These are phyloP conservation scores for Buathra laborator DNA, from an alignment of 2,888 invertebrate species.

Conservation along the genomic window DNA sequence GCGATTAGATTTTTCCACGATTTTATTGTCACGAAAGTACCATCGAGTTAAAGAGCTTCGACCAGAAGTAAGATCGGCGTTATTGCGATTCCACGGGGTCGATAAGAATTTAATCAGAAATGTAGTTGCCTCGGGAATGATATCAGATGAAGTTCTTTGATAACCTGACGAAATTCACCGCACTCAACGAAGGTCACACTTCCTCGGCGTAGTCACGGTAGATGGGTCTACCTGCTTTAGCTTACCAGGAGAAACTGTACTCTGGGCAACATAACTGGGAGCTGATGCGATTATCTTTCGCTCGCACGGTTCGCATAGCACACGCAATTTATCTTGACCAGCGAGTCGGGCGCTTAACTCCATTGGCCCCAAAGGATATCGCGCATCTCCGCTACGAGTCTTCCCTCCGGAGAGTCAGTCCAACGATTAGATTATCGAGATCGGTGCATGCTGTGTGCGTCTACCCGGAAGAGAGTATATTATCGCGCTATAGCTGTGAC, in stretches of 20 bases:
- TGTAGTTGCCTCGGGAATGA: constrained; percentile 12
- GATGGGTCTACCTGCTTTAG: constrained; percentile 23
- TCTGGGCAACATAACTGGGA: constrained; percentile 21
- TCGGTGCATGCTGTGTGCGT: constrained; percentile 6
- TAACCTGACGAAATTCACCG: background rate
- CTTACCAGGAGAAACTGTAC: constrained; percentile 16
- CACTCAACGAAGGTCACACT: constrained; percentile 26
- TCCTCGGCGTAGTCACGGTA: constrained; percentile 40
- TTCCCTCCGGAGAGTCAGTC: constrained; percentile 16
- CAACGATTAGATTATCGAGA: constrained; percentile 44
- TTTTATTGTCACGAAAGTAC: background rate
- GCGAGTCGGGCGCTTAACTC: constrained; percentile 40
- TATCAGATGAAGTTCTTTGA: constrained; percentile 31
- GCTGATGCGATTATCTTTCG: constrained; percentile 53
- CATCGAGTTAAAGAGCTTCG: background rate
- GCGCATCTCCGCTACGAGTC: constrained; percentile 25
- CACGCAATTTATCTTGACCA: constrained; percentile 52
- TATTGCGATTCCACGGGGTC: constrained; percentile 14
- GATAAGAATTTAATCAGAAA: constrained; percentile 40
- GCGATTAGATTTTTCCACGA: background rate
- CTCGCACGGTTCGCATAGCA: constrained; percentile 53
- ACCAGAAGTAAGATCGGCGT: background rate
- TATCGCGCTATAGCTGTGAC: constrained; percentile 1
- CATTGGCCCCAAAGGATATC: constrained; percentile 25
- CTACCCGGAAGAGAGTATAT: constrained; percentile 38